These are phyloP conservation scores for Amaurobius ferox DNA, from an alignment of 2,888 invertebrate genomes.

Conservation along the genomic window DNA sequence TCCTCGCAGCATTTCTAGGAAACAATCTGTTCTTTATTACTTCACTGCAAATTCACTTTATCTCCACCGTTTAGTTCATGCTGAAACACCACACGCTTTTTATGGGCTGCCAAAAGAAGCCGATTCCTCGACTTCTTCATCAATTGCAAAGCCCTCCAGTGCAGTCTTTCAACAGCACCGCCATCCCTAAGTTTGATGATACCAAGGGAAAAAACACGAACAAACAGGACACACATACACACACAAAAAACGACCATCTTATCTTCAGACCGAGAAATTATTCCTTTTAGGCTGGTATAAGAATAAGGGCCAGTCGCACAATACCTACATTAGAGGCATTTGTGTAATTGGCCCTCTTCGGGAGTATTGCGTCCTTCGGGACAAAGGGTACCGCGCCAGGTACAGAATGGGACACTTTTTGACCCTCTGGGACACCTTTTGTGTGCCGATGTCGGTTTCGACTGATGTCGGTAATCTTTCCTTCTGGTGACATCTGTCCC, in stretches of 20 bases:
- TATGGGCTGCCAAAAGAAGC: not conserved
- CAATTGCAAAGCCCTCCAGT: not conserved
- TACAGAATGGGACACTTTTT: constrained; percentile 10
- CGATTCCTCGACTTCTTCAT: not conserved
- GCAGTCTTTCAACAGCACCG: not conserved
- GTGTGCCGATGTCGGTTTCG: constrained; percentile 29
- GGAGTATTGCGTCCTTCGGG: not conserved
- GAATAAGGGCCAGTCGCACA: not conserved
- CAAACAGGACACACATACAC: not conserved
- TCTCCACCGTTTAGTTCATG: not conserved
- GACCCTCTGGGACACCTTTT: constrained; percentile 37
- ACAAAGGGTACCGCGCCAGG: not conserved
- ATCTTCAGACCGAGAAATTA: not conserved
- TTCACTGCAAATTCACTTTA: not conserved
- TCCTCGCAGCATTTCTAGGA: no score
- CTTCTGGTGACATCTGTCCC: not conserved
- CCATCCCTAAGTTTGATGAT: not conserved
- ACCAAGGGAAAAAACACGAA: not conserved
- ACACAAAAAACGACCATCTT: not conserved
- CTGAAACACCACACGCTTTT: not conserved
- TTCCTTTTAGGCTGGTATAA: not conserved
- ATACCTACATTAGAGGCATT: constrained; percentile 35
- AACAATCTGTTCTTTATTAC: not conserved
- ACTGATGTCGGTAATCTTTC: constrained; percentile 6
- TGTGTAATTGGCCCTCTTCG: constrained; percentile 38